Evolutionary conservation across 2,113 vertebrate species (phyloP).

Genomic region (Stigmatopora nigra): DNA sequence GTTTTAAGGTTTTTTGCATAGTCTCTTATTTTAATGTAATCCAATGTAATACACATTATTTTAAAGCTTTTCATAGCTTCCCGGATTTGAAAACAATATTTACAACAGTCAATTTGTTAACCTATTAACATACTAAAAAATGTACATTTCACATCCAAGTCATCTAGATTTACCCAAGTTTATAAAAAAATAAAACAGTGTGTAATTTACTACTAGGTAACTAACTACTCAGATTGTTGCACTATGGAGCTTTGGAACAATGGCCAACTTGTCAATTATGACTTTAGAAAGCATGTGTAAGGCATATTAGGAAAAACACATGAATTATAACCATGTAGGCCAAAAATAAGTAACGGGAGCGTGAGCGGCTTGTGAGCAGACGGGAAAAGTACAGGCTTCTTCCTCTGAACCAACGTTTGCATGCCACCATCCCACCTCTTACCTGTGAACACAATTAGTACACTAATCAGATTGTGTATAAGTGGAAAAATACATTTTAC

Average conservation of each 20-base stretch:
- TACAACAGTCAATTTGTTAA: not conserved
- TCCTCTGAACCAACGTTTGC: conserved; percentile 77
- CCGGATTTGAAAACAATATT: not conserved
- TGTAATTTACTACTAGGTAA: too few relatives aligned
- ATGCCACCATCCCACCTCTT: conserved; percentile 71
- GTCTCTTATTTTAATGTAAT: too few relatives aligned
- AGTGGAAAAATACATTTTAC: too few relatives aligned
- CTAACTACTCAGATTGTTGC: not conserved
- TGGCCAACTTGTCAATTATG: too few relatives aligned
- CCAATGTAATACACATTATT: too few relatives aligned
- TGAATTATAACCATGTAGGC: conserved; percentile 76
- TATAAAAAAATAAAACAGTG: too few relatives aligned
- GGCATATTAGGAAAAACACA: conserved; percentile 76
- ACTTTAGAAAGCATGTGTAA: conserved; percentile 72
- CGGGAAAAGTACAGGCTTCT: conserved; percentile 82
- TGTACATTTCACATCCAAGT: not conserved
- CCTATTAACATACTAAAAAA: not conserved
- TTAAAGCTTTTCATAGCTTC: conserved; percentile 23
- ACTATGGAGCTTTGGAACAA: too few relatives aligned
- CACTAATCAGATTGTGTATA: not conserved
- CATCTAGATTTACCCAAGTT: too few relatives aligned
- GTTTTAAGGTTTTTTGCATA: too few relatives aligned
- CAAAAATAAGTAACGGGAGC: conserved; percentile 80
- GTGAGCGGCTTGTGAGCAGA: conserved; percentile 74
- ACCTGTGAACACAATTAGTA: conserved; percentile 57